phyloP scores from a whole-genome alignment of 2,113 vertebrate species.

The Daboia siamensis region DNA sequence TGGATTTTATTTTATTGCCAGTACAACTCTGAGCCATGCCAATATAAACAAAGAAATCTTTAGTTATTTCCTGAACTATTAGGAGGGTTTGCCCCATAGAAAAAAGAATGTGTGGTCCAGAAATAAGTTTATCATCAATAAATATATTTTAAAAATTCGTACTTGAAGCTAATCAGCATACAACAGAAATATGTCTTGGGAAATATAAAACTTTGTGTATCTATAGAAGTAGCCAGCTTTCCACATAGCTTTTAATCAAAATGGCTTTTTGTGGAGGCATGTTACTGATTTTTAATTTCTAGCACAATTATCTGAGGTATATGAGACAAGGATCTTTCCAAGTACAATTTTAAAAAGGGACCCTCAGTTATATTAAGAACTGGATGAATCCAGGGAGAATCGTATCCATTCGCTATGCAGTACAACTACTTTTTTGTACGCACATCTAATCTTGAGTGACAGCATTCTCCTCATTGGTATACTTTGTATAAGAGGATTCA shows the following conservation, averaged over 20 bases:
- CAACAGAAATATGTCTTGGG: neutral
- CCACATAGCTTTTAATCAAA: neutral
- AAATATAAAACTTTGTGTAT: neutral
- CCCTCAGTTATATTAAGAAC: neutral
- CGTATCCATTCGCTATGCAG: neutral
- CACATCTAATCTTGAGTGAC: neutral
- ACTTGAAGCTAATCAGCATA: neutral
- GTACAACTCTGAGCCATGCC: neutral
- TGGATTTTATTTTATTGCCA: neutral
- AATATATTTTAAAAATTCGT: neutral
- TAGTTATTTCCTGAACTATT: neutral
- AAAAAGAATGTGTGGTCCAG: neutral
- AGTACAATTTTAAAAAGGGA: neutral
- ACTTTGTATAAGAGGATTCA: neutral
- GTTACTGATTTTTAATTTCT: neutral
- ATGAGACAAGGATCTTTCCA: neutral
- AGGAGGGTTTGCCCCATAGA: neutral
- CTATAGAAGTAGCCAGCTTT: neutral
- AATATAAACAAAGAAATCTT: neutral
- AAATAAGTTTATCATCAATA: neutral
- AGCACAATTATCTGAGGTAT: neutral
- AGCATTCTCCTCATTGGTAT: neutral
- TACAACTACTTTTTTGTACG: neutral
- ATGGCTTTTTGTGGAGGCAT: neutral
- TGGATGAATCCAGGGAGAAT: neutral